A percentile compares a stretch with the other conserved stretches of the same genome.
Conservation (phyloP, 2,888 invertebrate genomes). For the Ichneumon xanthorius region DNA sequence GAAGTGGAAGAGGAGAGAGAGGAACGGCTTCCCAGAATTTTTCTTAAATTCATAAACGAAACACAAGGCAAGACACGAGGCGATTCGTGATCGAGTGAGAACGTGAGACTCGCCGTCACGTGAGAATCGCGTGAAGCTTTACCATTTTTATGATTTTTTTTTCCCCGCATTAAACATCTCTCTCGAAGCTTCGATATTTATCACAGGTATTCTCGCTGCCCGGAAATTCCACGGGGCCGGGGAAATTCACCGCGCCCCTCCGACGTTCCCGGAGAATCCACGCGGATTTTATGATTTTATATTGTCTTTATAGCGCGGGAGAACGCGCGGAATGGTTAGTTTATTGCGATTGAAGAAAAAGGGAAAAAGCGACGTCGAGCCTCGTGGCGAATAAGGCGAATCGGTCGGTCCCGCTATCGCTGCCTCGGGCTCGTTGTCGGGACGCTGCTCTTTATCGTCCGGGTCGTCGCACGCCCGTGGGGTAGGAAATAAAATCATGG, state of each 20-base stretch:
- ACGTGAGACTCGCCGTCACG: slow-evolving; percentile 44
- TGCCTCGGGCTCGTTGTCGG: slow-evolving; percentile 13
- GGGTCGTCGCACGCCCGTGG: slow-evolving; percentile 38
- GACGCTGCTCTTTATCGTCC: slow-evolving; percentile 41
- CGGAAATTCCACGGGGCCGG: slow-evolving; percentile 44
- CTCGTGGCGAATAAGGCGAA: slow-evolving; percentile 13
- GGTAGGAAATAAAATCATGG: slow-evolving; percentile 63
- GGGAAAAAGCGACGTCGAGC: not conserved
- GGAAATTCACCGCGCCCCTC: slow-evolving; percentile 9
- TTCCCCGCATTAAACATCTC: not conserved
- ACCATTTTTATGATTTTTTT: slow-evolving; percentile 27
- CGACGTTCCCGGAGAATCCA: not conserved
- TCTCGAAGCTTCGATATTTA: slow-evolving; percentile 33
- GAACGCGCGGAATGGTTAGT: slow-evolving; percentile 27
- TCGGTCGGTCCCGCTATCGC: not conserved
- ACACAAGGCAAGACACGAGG: slow-evolving; percentile 33
- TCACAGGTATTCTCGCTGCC: slow-evolving; percentile 23
- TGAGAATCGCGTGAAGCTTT: slow-evolving; percentile 27
- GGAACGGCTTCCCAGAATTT: slow-evolving; percentile 71
- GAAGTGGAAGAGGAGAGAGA: slow-evolving; percentile 32
- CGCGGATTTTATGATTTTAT: slow-evolving; percentile 57
- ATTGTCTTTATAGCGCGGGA: slow-evolving; percentile 51
- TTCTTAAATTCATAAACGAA: slow-evolving; percentile 68
- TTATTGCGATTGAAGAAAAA: slow-evolving; percentile 38
- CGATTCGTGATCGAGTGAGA: slow-evolving; percentile 42